Conservation (phyloP, 2,888 invertebrate species). For the Microctonus brassicae region DNA sequence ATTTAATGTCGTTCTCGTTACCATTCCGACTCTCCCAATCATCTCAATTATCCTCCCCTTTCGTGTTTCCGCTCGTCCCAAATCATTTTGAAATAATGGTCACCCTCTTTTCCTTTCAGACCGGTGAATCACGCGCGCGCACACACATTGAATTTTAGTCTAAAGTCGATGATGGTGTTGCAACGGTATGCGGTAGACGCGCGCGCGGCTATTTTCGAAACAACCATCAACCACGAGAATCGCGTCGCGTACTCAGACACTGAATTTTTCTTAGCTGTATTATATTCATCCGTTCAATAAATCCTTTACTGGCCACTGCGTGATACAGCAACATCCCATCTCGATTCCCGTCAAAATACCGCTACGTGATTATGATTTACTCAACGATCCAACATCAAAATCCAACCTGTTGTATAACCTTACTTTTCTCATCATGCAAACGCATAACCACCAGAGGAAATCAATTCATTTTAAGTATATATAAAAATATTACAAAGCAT, state of each 20-base stretch:
- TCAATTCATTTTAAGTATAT: too few relatives aligned
- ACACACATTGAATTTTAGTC: constrained; percentile 16
- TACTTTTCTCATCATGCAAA: too few relatives aligned
- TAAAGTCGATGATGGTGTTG: constrained; percentile 31
- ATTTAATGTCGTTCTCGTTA: background rate
- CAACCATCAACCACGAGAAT: constrained; percentile 1
- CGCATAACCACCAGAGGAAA: too few relatives aligned
- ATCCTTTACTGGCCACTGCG: background rate
- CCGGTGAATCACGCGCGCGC: constrained; percentile 10
- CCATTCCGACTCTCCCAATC: constrained; percentile 37
- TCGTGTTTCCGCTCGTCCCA: constrained; percentile 43
- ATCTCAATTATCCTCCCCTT: constrained; percentile 48
- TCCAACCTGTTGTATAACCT: background rate
- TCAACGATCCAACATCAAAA: background rate
- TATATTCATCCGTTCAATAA: background rate
- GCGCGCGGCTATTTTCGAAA: constrained; percentile 25
- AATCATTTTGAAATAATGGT: constrained; percentile 41
- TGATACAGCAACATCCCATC: background rate
- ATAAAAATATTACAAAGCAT: too few relatives aligned
- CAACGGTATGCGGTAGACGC: background rate
- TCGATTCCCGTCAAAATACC: background rate
- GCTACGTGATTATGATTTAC: background rate
- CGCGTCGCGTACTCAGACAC: background rate
- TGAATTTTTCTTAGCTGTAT: too few relatives aligned
- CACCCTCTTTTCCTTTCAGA: background rate